phyloP scores from a whole-genome alignment of 1,140 invertebrate genomes.

The Branchinecta lynchi region DNA sequence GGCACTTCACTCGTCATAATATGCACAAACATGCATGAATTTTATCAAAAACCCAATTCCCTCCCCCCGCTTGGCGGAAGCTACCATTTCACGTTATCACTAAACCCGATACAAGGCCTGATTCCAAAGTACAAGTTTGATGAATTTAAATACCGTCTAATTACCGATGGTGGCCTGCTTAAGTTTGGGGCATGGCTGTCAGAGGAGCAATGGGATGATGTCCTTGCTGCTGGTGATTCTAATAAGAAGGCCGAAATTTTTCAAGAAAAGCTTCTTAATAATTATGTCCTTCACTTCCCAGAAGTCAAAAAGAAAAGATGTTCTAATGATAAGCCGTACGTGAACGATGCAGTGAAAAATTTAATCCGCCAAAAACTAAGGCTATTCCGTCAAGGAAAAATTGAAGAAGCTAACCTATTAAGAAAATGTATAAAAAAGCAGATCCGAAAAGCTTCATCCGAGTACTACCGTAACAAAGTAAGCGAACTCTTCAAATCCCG shows the following conservation, averaged over 20 bases:
- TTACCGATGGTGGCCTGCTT: not conserved
- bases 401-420: constrained; percentile 8
- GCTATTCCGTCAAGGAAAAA: not conserved
- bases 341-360: not conserved
- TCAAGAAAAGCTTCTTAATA: constrained; percentile 7
- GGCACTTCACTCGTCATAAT: not conserved
- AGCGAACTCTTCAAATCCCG: constrained; percentile 2
- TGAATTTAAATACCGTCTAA: not conserved
- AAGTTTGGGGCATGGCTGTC: not conserved
- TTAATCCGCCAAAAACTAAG: constrained; percentile 9
- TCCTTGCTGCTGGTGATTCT: not conserved
- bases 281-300: not conserved
- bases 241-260: constrained; percentile 9
- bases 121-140: constrained; percentile 1
- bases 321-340: constrained; percentile 1
- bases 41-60: constrained; percentile 7
- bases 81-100: not conserved
- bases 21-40: constrained; percentile 3
- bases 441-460: not conserved
- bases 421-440: constrained; percentile 11
- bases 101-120: not conserved
- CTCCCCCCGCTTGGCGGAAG: not conserved
- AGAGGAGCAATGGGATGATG: not conserved
- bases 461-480: constrained; percentile 1
- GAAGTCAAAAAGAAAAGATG: not conserved